Percentiles rank a stretch among this genome's conserved stretches.
These are phyloP conservation scores for Chionis minor DNA, from an alignment of 2,113 vertebrate genomes.

Conservation along the genomic window DNA sequence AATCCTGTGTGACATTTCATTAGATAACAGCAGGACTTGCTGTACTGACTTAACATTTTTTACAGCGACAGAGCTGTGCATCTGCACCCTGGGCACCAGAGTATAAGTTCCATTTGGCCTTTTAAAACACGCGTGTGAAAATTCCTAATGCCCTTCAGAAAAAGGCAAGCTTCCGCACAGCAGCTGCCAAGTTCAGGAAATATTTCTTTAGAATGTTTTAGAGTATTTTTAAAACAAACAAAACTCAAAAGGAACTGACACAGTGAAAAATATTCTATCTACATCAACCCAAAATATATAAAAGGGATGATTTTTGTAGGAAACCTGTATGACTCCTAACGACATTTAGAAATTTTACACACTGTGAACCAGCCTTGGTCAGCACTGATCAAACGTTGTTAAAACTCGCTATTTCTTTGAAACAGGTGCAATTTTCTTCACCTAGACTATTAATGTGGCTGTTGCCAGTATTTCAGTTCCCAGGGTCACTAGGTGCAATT, in stretches of 20 bases:
- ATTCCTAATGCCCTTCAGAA: background rate
- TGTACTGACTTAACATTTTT: background rate
- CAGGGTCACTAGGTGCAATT: background rate
- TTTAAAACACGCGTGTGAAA: conserved; percentile 21
- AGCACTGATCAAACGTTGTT: background rate
- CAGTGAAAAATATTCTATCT: background rate
- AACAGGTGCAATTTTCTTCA: background rate
- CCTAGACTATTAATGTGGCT: background rate
- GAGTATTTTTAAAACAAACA: background rate
- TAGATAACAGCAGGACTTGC: background rate
- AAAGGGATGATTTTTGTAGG: background rate
- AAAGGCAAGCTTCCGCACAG: background rate
- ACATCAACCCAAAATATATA: background rate
- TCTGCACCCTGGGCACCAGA: background rate
- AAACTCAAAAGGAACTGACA: background rate
- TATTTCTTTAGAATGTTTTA: background rate
- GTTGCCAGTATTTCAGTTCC: background rate
- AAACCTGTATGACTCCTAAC: background rate
- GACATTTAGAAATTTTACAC: background rate
- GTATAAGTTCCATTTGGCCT: background rate
- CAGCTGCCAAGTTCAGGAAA: background rate
- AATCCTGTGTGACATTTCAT: background rate
- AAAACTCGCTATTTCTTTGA: background rate
- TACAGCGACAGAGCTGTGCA: background rate
- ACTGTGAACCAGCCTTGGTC: background rate